These are phyloP conservation scores for Poicephalus meyeri DNA, from an alignment of 2,113 vertebrate genomes.

Conservation along the genomic window DNA sequence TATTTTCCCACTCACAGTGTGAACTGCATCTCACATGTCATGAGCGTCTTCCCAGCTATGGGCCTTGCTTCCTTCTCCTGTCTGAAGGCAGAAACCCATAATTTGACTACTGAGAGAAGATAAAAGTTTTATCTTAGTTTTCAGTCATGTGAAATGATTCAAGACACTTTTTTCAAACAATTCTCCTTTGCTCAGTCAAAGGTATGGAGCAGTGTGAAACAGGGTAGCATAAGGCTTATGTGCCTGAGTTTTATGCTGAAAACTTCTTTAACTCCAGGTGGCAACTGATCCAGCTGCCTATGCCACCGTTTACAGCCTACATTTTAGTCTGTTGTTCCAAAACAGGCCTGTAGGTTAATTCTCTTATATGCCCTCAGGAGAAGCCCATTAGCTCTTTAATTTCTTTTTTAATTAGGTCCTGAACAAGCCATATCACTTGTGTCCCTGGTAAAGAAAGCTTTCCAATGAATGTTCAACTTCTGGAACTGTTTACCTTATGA, in stretches of 20 bases:
- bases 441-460: not conserved
- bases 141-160: not conserved
- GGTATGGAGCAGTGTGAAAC: not conserved
- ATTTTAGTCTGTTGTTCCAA: not conserved
- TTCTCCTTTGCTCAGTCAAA: not conserved
- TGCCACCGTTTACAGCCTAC: not conserved
- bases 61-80: not conserved
- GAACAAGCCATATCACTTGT: not conserved
- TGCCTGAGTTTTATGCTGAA: not conserved
- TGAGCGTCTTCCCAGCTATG: not conserved
- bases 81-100: not conserved
- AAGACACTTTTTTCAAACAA: not conserved
- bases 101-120: not conserved
- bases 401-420: not conserved
- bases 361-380: not conserved
- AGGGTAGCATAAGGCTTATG: not conserved
- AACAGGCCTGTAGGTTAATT: not conserved
- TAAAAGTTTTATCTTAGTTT: not conserved
- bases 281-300: not conserved
- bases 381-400: not conserved
- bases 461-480: not conserved
- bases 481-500: constrained; percentile 10
- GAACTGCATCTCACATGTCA: not conserved
- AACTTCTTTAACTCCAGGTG: not conserved
- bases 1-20: not conserved